These are phyloP conservation scores for Burhinus bistriatus DNA, from an alignment of 2,113 vertebrate species.

Conservation along the genomic window DNA sequence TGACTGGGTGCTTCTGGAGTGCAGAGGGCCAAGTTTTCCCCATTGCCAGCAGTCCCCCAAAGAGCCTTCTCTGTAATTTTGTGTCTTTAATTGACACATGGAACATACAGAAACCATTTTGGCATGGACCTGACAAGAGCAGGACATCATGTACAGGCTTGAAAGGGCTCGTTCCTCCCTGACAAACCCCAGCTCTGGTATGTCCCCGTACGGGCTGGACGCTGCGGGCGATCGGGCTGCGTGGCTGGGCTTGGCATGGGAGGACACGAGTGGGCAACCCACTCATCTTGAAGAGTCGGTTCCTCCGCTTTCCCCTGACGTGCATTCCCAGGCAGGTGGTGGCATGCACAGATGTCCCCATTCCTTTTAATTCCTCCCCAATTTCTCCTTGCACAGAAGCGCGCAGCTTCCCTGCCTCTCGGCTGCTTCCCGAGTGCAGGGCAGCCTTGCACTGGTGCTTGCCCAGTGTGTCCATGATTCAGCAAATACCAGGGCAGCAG, in stretches of 20 bases:
- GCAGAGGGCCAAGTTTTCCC: accelerated
- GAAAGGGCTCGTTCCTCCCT: background rate
- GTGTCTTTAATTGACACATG: background rate
- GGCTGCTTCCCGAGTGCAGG: accelerated
- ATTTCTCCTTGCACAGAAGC: background rate
- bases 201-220: background rate
- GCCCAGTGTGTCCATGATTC: background rate
- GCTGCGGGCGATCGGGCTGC: background rate
- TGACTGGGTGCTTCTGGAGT: background rate
- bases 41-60: background rate
- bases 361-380: background rate
- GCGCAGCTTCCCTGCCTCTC: accelerated
- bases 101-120: background rate
- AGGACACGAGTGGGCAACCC: background rate
- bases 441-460: accelerated
- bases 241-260: background rate
- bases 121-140: background rate
- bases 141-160: background rate
- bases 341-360: background rate
- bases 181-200: background rate
- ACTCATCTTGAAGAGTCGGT: accelerated
- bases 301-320: accelerated
- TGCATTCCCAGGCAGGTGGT: background rate
- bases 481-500: background rate
- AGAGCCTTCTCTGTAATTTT: accelerated